Base-by-base conservation (phyloP, 2,888 invertebrate genomes). In the Merodon equestris region DNA sequence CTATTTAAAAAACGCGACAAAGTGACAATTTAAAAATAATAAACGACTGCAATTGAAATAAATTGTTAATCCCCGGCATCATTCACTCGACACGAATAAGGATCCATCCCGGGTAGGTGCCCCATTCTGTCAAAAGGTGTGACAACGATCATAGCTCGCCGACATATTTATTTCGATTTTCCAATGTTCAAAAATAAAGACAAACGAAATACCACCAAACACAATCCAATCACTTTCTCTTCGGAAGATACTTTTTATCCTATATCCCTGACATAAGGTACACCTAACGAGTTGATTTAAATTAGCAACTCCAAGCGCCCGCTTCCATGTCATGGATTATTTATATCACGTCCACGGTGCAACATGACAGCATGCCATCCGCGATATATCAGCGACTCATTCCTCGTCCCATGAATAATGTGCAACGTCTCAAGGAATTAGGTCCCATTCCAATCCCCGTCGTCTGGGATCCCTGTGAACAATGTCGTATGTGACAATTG, bases 251-350 rank as follows among this genome's bases (percentile, higher is more conserved):
- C 50, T 14, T 15, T 15, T 34, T 14, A 12, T 47, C 18, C 18
- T 9, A n/a, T 48, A 14, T 42, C 1, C 38, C 50, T 27, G 17
- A 17, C 17, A 36, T 19, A 48, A 54, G 2, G 27, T 7, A 45
- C 18, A 10, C 53, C 36, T 64, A 53, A 72, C 57, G 64, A 72
- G 47, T 51, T 70, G 63, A 75, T 75, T 75, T 57, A 63, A 70
- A 75, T 75, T 75, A 75, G 75, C 57, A 48, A 58, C 63, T 70
- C 75, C 51, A 27, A 40, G 27, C 27, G 27, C 27, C 7, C 45
- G 42, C 60, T 71, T 54, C 7, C 47, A 44, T 75, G 71, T 64
- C 75, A 75, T 71, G 75, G 63, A 71, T 71, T 75, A 75, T 75
- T 75, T 71, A 75, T 75, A 36, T 48, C 10, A 15, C 53, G 47